Conservation (phyloP, 2,888 invertebrate species). For the Hypselothyrea guttata region DNA sequence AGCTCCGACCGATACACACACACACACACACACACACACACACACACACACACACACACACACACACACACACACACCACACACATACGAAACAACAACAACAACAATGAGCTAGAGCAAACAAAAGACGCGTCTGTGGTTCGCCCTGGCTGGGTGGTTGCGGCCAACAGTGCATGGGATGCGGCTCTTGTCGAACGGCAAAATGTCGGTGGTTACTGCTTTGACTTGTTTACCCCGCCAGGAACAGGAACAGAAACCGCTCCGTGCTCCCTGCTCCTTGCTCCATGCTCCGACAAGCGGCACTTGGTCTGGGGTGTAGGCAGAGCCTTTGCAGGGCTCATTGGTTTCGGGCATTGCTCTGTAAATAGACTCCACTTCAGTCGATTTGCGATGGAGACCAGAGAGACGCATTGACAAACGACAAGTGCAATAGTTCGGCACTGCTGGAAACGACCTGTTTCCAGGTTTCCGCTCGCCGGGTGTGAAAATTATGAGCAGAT, state of each 20-base stretch:
- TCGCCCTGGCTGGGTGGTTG: slow-evolving; percentile 29
- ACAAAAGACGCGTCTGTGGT: slow-evolving; percentile 79
- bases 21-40: slow-evolving; percentile 45
- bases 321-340: slow-evolving; percentile 63
- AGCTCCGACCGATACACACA: too few species aligned
- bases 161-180: slow-evolving; percentile 17
- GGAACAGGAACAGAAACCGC: slow-evolving; percentile 19
- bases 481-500: slow-evolving; percentile 35
- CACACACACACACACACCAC: slow-evolving; percentile 16
- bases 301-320: slow-evolving; percentile 2
- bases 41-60: slow-evolving; percentile 16
- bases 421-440: slow-evolving; percentile 46
- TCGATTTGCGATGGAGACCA: slow-evolving; percentile 45
- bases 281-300: too few species aligned
- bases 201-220: slow-evolving; percentile 66
- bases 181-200: slow-evolving; percentile 54
- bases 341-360: slow-evolving; percentile 55
- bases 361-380: slow-evolving; percentile 57
- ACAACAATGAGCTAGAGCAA: slow-evolving; percentile 60
- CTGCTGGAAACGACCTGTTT: slow-evolving; percentile 26
- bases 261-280: too few species aligned
- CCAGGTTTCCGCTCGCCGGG: slow-evolving; percentile 22
- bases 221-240: slow-evolving; percentile 62
- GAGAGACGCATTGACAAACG: slow-evolving; percentile 47
- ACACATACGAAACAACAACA: slow-evolving; percentile 20